Evolutionary conservation across 1,140 invertebrate genomes (phyloP).

Genomic region (Anastrepha obliqua): DNA sequence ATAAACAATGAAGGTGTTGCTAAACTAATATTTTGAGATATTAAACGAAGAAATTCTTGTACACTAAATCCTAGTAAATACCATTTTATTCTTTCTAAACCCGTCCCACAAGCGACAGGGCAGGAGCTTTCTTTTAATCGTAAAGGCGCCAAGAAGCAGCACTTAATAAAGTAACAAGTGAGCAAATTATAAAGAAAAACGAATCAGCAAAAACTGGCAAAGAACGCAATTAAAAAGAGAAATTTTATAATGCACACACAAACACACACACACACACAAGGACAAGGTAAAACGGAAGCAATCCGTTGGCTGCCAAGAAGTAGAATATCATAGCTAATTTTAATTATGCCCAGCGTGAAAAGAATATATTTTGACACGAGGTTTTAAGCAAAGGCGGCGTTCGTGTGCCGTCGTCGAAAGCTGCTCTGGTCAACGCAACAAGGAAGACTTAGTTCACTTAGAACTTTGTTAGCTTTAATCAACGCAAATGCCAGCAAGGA

Average conservation of each 20-base stretch:
- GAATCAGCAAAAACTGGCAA: conserved; percentile 1
- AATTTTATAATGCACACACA: neutral
- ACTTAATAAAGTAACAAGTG: conserved; percentile 10
- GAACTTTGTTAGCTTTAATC: conserved; percentile 41
- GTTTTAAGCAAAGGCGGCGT: neutral
- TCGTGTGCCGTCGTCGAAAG: neutral
- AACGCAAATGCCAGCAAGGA: neutral
- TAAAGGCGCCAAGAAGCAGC: neutral
- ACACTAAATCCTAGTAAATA: conserved; percentile 10
- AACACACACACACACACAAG: neutral
- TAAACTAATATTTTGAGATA: neutral
- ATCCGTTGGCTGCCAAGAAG: neutral
- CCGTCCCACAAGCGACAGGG: neutral
- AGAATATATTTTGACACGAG: neutral
- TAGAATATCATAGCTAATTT: conserved; percentile 39
- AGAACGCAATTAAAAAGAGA: neutral
- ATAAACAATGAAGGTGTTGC: neutral
- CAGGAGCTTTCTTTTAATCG: neutral
- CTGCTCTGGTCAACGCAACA: neutral
- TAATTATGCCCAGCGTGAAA: conserved; percentile 24
- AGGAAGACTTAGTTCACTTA: neutral
- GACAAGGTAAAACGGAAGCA: neutral
- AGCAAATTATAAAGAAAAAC: conserved; percentile 12
- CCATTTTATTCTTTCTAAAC: neutral
- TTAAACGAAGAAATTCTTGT: neutral